Percentiles rank a stretch among this genome's conserved stretches.
phyloP scores from a whole-genome alignment of 2,113 vertebrate species.

The Scartelaos histophorus region DNA sequence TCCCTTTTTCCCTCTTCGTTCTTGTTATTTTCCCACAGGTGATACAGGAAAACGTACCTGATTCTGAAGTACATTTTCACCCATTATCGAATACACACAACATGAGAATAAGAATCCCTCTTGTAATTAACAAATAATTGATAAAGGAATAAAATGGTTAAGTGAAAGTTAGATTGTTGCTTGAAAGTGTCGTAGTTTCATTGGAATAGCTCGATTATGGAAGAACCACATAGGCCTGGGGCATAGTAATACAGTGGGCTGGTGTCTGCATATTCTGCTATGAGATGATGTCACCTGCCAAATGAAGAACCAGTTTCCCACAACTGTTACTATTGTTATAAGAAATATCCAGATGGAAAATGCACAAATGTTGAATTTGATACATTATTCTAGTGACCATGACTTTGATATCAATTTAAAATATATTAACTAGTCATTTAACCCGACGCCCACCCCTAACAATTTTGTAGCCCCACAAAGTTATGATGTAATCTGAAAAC shows the following conservation, averaged over 20 bases:
- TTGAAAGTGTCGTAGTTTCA: not conserved
- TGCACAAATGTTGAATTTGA: not conserved
- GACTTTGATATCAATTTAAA: not conserved
- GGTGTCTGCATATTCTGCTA: not conserved
- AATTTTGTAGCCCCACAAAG: not conserved
- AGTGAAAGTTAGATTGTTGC: no score
- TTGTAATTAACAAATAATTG: no score
- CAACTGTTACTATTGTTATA: not conserved
- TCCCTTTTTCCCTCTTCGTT: not conserved
- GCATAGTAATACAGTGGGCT: no score
- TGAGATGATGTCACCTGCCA: not conserved
- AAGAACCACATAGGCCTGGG: no score
- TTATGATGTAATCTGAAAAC: not conserved
- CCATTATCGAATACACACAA: not conserved
- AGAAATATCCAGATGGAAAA: not conserved
- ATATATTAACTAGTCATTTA: no score
- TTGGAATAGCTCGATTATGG: not conserved
- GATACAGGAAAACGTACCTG: not conserved
- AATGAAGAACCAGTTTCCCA: not conserved
- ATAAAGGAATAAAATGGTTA: no score
- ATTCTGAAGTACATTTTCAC: not conserved
- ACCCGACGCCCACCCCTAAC: not conserved
- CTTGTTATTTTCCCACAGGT: slow-evolving; percentile 14
- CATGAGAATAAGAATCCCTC: not conserved
- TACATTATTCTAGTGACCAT: not conserved